phyloP scores from a whole-genome alignment of 1,140 invertebrate species.

The Cydia splendana region DNA sequence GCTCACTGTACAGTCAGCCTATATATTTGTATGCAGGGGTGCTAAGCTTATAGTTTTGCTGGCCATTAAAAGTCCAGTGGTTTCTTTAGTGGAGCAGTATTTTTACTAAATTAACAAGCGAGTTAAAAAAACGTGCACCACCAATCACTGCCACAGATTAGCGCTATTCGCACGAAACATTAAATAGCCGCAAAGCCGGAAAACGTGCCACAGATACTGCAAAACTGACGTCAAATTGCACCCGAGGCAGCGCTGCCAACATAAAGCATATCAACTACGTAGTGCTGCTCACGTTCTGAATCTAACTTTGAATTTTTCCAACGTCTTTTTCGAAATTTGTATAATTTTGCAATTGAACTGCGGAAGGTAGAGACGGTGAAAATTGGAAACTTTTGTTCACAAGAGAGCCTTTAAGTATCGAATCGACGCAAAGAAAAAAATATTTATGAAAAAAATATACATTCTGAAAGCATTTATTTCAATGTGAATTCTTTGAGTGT shows the following conservation, averaged over 20 bases:
- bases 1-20: too few species aligned
- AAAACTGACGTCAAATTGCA: slow-evolving; percentile 5
- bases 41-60: too few species aligned
- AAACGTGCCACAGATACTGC: slow-evolving; percentile 22
- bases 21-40: too few species aligned
- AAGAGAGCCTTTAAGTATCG: background rate
- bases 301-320: background rate
- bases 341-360: slow-evolving; percentile 15
- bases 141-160: slow-evolving; percentile 33
- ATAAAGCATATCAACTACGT: background rate
- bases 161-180: background rate
- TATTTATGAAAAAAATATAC: slow-evolving; percentile 8
- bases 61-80: too few species aligned
- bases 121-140: slow-evolving; percentile 35
- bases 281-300: background rate
- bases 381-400: slow-evolving; percentile 10
- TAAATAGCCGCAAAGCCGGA: background rate
- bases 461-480: slow-evolving; percentile 10
- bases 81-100: too few species aligned
- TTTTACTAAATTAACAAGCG: background rate
- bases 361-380: background rate
- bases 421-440: background rate
- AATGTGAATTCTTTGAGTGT: background rate
- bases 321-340: background rate
- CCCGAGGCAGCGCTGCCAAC: background rate